A percentile compares a stretch with the other conserved stretches of the same genome.
Evolutionary conservation across 2,113 vertebrate species (phyloP).

Genomic region (Pteronura brasiliensis): DNA sequence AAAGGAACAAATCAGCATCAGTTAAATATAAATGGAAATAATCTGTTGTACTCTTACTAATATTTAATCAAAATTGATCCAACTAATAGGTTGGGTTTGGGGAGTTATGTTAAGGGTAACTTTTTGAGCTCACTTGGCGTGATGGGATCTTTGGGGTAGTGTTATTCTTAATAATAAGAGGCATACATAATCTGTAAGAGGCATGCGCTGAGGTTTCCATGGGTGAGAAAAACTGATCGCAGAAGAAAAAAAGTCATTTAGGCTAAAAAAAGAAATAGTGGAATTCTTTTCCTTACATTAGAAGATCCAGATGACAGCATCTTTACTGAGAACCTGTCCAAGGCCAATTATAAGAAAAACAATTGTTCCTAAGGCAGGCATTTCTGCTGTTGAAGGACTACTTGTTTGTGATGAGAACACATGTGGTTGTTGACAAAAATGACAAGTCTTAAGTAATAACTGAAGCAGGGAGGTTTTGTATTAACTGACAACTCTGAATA

Average conservation of each 20-base stretch:
- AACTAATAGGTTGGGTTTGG: background rate
- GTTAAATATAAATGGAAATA: slow-evolving; percentile 22
- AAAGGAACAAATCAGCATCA: background rate
- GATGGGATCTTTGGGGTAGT: background rate
- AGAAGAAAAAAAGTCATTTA: background rate
- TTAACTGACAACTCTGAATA: slow-evolving; percentile 34
- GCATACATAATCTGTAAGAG: background rate
- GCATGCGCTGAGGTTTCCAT: background rate
- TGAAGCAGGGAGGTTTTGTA: background rate
- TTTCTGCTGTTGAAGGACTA: background rate
- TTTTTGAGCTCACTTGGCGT: background rate
- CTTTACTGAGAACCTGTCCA: background rate
- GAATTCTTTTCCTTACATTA: background rate
- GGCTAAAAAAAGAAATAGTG: background rate
- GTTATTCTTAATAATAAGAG: background rate
- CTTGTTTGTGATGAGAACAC: slow-evolving; percentile 2
- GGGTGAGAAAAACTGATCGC: background rate
- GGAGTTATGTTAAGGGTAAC: background rate
- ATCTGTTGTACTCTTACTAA: background rate
- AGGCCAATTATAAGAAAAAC: background rate
- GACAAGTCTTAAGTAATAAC: slow-evolving; percentile 39
- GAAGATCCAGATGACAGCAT: background rate
- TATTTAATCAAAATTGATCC: background rate
- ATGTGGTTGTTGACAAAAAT: slow-evolving; percentile 32
- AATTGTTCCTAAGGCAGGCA: background rate